A percentile compares a stretch with the other conserved stretches of the same genome.
phyloP scores from a whole-genome alignment of 2,888 invertebrate species.

The Diloba caeruleocephala region DNA sequence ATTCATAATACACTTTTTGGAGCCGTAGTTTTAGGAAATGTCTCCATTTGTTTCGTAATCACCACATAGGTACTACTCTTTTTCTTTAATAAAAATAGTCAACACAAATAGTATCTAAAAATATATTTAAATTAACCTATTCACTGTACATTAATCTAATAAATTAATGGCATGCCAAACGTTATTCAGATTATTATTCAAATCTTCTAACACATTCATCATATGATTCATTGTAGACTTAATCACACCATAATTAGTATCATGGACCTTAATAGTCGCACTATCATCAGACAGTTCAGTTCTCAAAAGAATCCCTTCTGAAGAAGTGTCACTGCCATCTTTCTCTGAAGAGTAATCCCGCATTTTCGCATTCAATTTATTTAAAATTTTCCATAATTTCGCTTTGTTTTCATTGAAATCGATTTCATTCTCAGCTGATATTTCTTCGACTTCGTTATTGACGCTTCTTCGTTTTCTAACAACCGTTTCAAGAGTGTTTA shows the following conservation, averaged over 20 bases:
- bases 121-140: conserved; percentile 42
- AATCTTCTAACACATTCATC: conserved; percentile 69
- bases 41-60: too few relatives aligned
- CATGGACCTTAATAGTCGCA: conserved; percentile 63
- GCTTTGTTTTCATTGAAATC: conserved; percentile 58
- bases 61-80: too few relatives aligned
- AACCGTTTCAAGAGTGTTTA: conserved; percentile 11
- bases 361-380: conserved; percentile 67
- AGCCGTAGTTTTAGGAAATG: too few relatives aligned
- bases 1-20: too few relatives aligned
- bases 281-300: conserved; percentile 67
- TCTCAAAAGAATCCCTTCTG: conserved; percentile 57
- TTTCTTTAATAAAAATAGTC: not conserved
- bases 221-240: conserved; percentile 72
- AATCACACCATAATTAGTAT: conserved; percentile 66
- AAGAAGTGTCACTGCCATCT: conserved; percentile 46
- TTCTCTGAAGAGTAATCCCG: conserved; percentile 61
- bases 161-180: conserved; percentile 74
- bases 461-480: conserved; percentile 39
- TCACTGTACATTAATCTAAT: conserved; percentile 71
- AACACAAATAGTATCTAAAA: not conserved
- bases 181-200: conserved; percentile 76
- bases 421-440: conserved; percentile 68
- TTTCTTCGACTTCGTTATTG: conserved; percentile 48
- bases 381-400: conserved; percentile 68